A percentile compares a stretch with the other conserved stretches of the same genome.
Evolutionary conservation across 2,797 vertebrate genomes (phyloP).

Genomic region (Neosilurus mollespiculum): DNA sequence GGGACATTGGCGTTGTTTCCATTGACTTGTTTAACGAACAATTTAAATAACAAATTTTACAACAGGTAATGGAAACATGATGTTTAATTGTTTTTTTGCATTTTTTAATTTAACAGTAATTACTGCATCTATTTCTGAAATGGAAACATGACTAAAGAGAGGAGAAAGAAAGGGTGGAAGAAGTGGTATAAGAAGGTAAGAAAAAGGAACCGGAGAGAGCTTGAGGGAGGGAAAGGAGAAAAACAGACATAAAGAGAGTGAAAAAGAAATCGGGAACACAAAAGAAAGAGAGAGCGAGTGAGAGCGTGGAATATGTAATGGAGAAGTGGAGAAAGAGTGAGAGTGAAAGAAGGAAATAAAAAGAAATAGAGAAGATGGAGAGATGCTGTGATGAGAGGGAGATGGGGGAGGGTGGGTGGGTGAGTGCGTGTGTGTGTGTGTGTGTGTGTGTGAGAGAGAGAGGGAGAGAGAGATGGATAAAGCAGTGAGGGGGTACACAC

Average conservation of each 20-base stretch:
- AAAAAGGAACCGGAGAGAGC: too few species aligned
- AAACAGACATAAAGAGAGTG: not conserved
- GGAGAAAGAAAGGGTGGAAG: not conserved
- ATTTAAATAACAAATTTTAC: too few species aligned
- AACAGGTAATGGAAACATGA: too few species aligned
- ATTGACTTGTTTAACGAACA: too few species aligned
- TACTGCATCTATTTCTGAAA: not conserved
- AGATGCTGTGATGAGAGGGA: slow-evolving; percentile 34
- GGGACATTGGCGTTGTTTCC: too few species aligned
- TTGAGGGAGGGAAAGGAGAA: not conserved
- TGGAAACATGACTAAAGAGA: not conserved
- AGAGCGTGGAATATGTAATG: slow-evolving; percentile 28
- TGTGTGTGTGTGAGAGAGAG: slow-evolving; percentile 1
- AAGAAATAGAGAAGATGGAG: not conserved
- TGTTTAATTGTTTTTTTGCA: too few species aligned
- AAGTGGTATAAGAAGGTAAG: too few species aligned
- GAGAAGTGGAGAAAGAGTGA: slow-evolving; percentile 32
- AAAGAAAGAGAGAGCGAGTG: slow-evolving; percentile 60
- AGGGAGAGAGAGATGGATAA: slow-evolving; percentile 3
- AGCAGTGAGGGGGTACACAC: not conserved
- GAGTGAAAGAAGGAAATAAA: not conserved
- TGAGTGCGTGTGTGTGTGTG: not conserved
- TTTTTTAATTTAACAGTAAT: too few species aligned
- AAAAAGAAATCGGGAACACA: slow-evolving; percentile 25
- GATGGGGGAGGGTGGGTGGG: not conserved